Percentiles rank a stretch among this genome's conserved stretches.
Conservation (phyloP, 2,113 vertebrate species). For the Papio anubis region DNA sequence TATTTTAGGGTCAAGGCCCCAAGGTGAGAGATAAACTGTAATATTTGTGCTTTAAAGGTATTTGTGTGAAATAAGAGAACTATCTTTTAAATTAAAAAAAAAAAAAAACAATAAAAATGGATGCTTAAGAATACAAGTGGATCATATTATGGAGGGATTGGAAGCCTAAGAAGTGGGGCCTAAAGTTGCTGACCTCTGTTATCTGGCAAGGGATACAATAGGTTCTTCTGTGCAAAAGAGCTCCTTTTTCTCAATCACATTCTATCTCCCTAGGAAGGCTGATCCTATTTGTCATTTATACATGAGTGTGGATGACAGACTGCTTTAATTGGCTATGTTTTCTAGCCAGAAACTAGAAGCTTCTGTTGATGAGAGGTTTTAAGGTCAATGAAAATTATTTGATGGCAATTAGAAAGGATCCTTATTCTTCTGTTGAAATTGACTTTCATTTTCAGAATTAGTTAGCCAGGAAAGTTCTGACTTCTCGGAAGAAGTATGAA, state of each 20-base stretch:
- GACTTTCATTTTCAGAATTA: conserved; percentile 44
- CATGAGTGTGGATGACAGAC: neutral
- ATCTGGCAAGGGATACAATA: neutral
- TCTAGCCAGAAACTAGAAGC: conserved; percentile 37
- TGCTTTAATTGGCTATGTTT: neutral
- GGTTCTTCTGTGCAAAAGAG: neutral
- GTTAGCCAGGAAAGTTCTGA: conserved; percentile 31
- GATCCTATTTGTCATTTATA: neutral
- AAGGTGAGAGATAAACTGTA: neutral
- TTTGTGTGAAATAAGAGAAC: conserved; percentile 1
- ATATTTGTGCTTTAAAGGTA: neutral
- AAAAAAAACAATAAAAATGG: neutral
- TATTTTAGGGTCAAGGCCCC: neutral
- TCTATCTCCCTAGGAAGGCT: neutral
- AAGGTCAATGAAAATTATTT: conserved; percentile 31
- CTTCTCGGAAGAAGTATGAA: neutral
- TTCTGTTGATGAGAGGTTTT: conserved; percentile 22
- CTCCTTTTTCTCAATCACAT: neutral
- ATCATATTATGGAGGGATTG: neutral
- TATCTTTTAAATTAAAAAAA: conserved; percentile 15
- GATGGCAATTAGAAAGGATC: neutral
- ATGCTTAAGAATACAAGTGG: neutral
- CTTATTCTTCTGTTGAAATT: conserved; percentile 3
- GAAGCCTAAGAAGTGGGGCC: neutral
- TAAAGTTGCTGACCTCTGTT: neutral